Percentiles rank a stretch among this genome's conserved stretches.
phyloP scores from a whole-genome alignment of 2,888 invertebrate species.

The Coenonympha glycerion region DNA sequence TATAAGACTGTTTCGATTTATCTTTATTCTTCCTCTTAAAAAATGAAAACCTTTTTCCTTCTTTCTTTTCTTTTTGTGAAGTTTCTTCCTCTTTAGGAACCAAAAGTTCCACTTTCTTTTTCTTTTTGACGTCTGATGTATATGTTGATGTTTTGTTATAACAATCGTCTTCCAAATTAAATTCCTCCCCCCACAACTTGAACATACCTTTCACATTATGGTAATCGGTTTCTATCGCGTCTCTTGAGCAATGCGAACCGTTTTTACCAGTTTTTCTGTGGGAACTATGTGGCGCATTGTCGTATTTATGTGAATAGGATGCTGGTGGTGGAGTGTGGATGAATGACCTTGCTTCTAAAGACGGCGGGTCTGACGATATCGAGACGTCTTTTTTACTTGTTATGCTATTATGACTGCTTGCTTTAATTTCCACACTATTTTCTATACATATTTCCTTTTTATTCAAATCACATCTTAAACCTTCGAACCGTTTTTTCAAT shows the following conservation, averaged over 20 bases:
- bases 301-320: constrained; percentile 24
- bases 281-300: constrained; percentile 23
- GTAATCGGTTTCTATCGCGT: constrained; percentile 38
- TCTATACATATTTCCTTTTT: constrained; percentile 46
- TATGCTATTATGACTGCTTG: constrained; percentile 34
- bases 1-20: constrained; percentile 36
- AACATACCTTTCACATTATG: constrained; percentile 58
- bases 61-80: too few species aligned
- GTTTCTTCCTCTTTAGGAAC: constrained; percentile 15
- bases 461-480: constrained; percentile 42
- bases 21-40: constrained; percentile 50
- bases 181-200: constrained; percentile 58
- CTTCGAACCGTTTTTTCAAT: constrained; percentile 51
- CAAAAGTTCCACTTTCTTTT: constrained; percentile 25
- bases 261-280: constrained; percentile 30
- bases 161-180: constrained; percentile 48
- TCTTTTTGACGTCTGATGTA: constrained; percentile 24
- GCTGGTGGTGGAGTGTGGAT: constrained; percentile 39
- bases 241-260: constrained; percentile 33
- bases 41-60: constrained; percentile 51
- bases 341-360: constrained; percentile 49
- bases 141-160: constrained; percentile 28
- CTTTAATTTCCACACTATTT: constrained; percentile 29
- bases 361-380: constrained; percentile 56
- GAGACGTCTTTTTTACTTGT: constrained; percentile 50